These are phyloP conservation scores for Serranus cabrilla DNA, from an alignment of 2,797 vertebrate genomes.

Conservation along the genomic window DNA sequence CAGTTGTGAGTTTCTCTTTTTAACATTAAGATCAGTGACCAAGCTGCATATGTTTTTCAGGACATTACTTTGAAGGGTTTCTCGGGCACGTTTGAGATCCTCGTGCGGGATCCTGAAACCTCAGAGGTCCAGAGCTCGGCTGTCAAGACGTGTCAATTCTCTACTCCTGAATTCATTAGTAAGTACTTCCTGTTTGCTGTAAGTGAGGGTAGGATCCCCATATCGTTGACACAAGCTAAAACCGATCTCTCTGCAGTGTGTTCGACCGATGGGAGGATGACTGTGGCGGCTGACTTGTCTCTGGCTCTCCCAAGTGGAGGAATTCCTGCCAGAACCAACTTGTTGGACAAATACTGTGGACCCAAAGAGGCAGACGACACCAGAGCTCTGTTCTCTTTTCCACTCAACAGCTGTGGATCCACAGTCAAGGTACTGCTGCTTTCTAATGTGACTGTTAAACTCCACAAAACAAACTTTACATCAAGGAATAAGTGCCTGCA, in stretches of 20 bases:
- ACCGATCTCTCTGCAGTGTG: conserved; percentile 74
- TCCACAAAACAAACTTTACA: background rate
- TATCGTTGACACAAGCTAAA: too few species aligned
- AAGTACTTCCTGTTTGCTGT: conserved; percentile 37
- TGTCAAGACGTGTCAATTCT: background rate
- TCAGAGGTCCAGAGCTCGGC: background rate
- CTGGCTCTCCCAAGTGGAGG: conserved; percentile 58
- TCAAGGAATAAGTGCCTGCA: background rate
- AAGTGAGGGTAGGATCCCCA: too few species aligned
- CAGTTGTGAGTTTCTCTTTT: rapidly evolving
- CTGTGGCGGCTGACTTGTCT: conserved; percentile 77
- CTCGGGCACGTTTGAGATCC: background rate
- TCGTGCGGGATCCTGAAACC: background rate
- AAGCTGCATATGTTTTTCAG: background rate
- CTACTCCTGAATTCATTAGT: conserved; percentile 52
- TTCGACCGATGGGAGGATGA: conserved; percentile 82
- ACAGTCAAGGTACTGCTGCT: conserved; percentile 66
- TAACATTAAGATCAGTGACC: background rate
- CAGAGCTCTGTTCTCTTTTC: conserved; percentile 84
- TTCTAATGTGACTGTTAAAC: background rate
- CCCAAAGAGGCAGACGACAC: conserved; percentile 75
- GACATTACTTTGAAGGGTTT: background rate
- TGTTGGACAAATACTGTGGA: conserved; percentile 78
- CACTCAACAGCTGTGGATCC: conserved; percentile 83
- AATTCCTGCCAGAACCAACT: conserved; percentile 69